phyloP scores from a whole-genome alignment of 2,113 vertebrate genomes.

The Chlorodrepanis virens region DNA sequence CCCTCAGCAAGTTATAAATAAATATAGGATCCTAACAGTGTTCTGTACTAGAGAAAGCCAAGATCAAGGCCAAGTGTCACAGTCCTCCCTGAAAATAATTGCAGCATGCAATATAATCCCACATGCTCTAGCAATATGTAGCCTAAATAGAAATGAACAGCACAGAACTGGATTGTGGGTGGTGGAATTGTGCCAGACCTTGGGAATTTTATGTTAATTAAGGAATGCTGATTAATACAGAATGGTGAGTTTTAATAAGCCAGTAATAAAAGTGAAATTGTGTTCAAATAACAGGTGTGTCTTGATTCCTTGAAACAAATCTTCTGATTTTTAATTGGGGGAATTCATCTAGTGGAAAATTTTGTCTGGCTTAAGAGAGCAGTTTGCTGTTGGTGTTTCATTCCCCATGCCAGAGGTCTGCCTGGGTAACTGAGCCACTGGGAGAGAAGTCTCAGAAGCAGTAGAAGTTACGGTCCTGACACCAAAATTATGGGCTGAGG shows the following conservation, averaged over 20 bases:
- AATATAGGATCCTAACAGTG: conserved; percentile 19
- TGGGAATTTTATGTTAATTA: conserved; percentile 39
- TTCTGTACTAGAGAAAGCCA: conserved; percentile 20
- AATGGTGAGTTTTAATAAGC: not conserved
- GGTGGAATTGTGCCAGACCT: not conserved
- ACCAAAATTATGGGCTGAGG: not conserved
- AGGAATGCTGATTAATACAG: conserved; percentile 15
- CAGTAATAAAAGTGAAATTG: conserved; percentile 10
- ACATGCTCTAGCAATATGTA: not conserved
- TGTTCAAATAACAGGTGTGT: not conserved
- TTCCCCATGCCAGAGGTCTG: not conserved
- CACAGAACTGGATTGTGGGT: not conserved
- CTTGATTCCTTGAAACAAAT: conserved; percentile 1
- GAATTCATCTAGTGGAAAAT: conserved; percentile 46
- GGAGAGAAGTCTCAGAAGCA: not conserved
- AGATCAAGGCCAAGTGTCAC: conserved; percentile 59
- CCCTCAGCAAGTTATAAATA: conserved; percentile 53
- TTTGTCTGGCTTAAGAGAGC: not conserved
- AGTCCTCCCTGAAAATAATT: conserved; percentile 50
- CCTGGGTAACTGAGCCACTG: not conserved
- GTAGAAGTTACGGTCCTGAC: not conserved
- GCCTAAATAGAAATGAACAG: conserved; percentile 23
- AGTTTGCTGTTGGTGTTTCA: not conserved
- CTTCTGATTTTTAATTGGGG: not conserved
- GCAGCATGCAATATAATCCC: conserved; percentile 33